Percentiles rank a stretch among this genome's conserved stretches.
Evolutionary conservation across 1,140 invertebrate genomes (phyloP).

Genomic region (Drosophila tsacasi): DNA sequence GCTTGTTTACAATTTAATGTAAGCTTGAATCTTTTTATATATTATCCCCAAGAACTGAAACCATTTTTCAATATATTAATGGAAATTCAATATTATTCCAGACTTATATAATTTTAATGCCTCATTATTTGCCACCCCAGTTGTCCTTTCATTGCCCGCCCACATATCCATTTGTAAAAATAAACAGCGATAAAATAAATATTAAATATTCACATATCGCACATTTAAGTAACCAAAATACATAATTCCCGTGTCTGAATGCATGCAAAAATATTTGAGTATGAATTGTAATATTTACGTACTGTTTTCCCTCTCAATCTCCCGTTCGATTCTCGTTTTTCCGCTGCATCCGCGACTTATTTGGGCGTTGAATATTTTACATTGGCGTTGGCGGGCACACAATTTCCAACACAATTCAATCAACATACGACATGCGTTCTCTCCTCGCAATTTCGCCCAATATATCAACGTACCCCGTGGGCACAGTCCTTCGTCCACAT

Average conservation of each 20-base stretch:
- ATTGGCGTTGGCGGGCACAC: constrained; percentile 59
- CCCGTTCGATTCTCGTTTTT: constrained; percentile 6
- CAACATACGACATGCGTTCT: constrained; percentile 72
- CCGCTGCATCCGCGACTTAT: constrained; percentile 13
- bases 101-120: not conserved
- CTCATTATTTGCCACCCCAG: not conserved
- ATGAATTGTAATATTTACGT: constrained; percentile 77
- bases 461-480: not conserved
- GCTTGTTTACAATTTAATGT: too few relatives aligned
- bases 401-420: constrained; percentile 83
- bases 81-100: not conserved
- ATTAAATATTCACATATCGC: constrained; percentile 67
- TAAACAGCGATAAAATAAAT: constrained; percentile 33
- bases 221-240: constrained; percentile 74
- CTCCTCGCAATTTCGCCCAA: constrained; percentile 11
- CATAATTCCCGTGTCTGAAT: constrained; percentile 66
- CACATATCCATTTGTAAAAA: constrained; percentile 27
- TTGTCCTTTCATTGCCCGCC: not conserved
- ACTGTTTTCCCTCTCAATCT: constrained; percentile 3
- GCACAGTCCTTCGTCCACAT: constrained; percentile 88
- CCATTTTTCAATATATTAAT: not conserved
- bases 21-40: not conserved
- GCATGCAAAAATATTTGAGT: constrained; percentile 64
- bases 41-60: too few relatives aligned
- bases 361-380: constrained; percentile 69